Evolutionary conservation across 2,888 invertebrate genomes (phyloP).

Genomic region (Lasius fuliginosus): DNA sequence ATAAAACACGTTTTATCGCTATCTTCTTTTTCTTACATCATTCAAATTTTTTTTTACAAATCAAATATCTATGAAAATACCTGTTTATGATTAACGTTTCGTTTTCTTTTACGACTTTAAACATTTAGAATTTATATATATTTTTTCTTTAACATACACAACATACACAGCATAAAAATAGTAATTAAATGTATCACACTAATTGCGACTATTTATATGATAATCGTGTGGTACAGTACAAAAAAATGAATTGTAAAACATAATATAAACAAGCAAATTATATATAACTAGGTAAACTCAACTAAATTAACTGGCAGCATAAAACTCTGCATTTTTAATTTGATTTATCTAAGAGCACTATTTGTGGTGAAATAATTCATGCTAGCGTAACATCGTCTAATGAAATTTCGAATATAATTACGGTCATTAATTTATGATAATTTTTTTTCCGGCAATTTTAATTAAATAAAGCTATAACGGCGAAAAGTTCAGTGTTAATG

Average conservation of each 20-base stretch:
- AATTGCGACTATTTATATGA: neutral
- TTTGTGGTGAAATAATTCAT: neutral
- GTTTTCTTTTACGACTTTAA: neutral
- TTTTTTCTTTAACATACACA: neutral
- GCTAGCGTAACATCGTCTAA: neutral
- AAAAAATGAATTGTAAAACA: neutral
- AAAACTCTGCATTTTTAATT: neutral
- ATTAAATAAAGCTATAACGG: neutral
- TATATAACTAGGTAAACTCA: neutral
- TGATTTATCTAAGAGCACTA: neutral
- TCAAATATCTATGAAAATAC: neutral
- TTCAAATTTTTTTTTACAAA: neutral
- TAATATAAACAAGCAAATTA: neutral
- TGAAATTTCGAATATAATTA: neutral
- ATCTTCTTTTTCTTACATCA: neutral
- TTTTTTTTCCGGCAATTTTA: neutral
- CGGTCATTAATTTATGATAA: neutral
- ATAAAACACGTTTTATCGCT: neutral
- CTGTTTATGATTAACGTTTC: neutral
- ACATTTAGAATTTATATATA: neutral
- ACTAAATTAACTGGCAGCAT: neutral
- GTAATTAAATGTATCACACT: neutral
- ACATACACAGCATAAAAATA: neutral
- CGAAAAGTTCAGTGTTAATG: conserved; percentile 8
- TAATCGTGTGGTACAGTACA: neutral